Percentiles rank a stretch among this genome's conserved stretches.
Conservation (phyloP, 2,113 vertebrate species). For the Theristicus caerulescens region DNA sequence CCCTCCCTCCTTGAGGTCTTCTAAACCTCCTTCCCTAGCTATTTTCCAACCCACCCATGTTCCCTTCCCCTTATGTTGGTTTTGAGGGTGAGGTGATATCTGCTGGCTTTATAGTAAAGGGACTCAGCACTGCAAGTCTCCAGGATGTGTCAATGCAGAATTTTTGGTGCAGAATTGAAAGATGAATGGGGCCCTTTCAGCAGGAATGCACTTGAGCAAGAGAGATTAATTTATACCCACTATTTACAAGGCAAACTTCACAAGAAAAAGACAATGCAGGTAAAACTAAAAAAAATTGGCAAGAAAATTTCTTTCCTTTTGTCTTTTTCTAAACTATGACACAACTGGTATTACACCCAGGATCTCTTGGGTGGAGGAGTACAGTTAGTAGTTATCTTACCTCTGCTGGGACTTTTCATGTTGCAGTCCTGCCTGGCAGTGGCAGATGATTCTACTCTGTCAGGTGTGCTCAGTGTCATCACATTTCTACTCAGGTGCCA, state of each 20-base stretch:
- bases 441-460: background rate
- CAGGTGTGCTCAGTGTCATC: background rate
- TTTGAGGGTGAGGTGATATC: background rate
- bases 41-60: accelerated
- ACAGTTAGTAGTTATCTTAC: background rate
- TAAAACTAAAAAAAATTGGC: background rate
- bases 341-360: background rate
- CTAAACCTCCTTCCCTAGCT: background rate
- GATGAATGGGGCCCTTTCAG: background rate
- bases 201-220: background rate
- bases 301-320: background rate
- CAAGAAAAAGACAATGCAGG: background rate
- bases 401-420: background rate
- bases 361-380: background rate
- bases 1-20: background rate
- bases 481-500: background rate
- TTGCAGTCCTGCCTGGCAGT: background rate
- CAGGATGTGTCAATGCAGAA: accelerated
- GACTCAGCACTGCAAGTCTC: background rate
- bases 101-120: accelerated
- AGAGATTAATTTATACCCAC: background rate
- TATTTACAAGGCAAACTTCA: background rate
- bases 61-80: background rate
- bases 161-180: background rate
- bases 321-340: background rate